Conservation (phyloP, 2,888 invertebrate genomes). For the Leucozona laternaria region DNA sequence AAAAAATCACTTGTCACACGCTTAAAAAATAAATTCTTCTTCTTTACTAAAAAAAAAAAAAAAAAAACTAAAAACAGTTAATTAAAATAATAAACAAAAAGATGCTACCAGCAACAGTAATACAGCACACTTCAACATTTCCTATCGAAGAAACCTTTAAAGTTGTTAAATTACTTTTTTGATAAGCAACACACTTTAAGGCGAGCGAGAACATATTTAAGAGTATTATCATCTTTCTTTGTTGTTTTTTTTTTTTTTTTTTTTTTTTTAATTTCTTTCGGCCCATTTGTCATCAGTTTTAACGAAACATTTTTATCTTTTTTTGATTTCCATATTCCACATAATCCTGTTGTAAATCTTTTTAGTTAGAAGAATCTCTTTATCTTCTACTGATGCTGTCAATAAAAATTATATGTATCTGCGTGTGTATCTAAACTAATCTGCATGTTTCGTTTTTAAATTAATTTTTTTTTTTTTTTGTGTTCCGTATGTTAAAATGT, state of each 20-base stretch:
- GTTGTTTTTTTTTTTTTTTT: slow-evolving; percentile 8
- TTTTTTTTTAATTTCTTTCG: slow-evolving; percentile 13
- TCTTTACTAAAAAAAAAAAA: too few species aligned
- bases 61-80: not conserved
- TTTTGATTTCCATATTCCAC: slow-evolving; percentile 40
- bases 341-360: slow-evolving; percentile 50
- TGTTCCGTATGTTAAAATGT: slow-evolving; percentile 41
- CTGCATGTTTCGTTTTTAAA: slow-evolving; percentile 40
- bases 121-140: not conserved
- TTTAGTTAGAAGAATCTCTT: not conserved
- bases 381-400: slow-evolving; percentile 40
- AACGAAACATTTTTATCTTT: slow-evolving; percentile 21
- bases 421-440: slow-evolving; percentile 40
- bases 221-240: not conserved
- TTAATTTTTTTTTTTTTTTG: not conserved
- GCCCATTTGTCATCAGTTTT: slow-evolving; percentile 29
- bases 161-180: slow-evolving; percentile 19
- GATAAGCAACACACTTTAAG: slow-evolving; percentile 32
- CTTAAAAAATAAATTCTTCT: not conserved
- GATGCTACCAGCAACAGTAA: slow-evolving; percentile 3
- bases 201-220: not conserved
- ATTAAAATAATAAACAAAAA: slow-evolving; percentile 14
- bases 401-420: slow-evolving; percentile 25
- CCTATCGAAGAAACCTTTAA: slow-evolving; percentile 11
- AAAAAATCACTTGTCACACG: slow-evolving; percentile 35